A percentile compares a stretch with the other conserved stretches of the same genome.
Conservation (phyloP, 2,113 vertebrate species). For the Myocastor coypus region DNA sequence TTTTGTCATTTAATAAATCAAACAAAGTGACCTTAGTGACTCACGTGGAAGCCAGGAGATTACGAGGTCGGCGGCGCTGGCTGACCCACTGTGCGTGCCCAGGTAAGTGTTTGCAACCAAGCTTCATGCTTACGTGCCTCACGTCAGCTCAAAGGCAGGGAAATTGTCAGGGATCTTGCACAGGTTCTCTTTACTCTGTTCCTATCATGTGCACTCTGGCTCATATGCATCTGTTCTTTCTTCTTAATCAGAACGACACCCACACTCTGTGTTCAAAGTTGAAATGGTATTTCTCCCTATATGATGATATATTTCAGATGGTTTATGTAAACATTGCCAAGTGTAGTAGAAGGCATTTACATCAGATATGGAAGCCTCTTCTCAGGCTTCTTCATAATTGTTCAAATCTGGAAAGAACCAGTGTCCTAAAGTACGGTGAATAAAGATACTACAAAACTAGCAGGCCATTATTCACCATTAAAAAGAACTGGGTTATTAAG, state of each 20-base stretch:
- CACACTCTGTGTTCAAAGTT: slow-evolving; percentile 63
- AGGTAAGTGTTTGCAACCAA: slow-evolving; percentile 56
- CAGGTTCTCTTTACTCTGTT: slow-evolving; percentile 74
- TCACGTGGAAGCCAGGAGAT: slow-evolving; percentile 62
- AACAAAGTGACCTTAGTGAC: slow-evolving; percentile 77
- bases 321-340: slow-evolving; percentile 49
- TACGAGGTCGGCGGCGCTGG: slow-evolving; percentile 54
- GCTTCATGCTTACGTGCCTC: slow-evolving; percentile 74
- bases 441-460: neutral
- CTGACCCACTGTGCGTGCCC: slow-evolving; percentile 1
- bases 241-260: slow-evolving; percentile 73
- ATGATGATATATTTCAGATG: slow-evolving; percentile 75
- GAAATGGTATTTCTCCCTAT: slow-evolving; percentile 69
- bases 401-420: neutral
- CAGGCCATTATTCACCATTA: neutral
- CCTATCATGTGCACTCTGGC: slow-evolving; percentile 73
- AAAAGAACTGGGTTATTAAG: neutral
- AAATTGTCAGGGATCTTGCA: slow-evolving; percentile 74
- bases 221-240: slow-evolving; percentile 69
- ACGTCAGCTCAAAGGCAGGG: slow-evolving; percentile 77
- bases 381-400: neutral
- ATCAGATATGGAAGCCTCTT: slow-evolving; percentile 35
- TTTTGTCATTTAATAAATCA: slow-evolving; percentile 45
- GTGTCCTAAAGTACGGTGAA: neutral
- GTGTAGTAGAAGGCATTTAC: slow-evolving; percentile 54